phyloP scores from a whole-genome alignment of 2,113 vertebrate genomes.

The Xiphophorus maculatus region DNA sequence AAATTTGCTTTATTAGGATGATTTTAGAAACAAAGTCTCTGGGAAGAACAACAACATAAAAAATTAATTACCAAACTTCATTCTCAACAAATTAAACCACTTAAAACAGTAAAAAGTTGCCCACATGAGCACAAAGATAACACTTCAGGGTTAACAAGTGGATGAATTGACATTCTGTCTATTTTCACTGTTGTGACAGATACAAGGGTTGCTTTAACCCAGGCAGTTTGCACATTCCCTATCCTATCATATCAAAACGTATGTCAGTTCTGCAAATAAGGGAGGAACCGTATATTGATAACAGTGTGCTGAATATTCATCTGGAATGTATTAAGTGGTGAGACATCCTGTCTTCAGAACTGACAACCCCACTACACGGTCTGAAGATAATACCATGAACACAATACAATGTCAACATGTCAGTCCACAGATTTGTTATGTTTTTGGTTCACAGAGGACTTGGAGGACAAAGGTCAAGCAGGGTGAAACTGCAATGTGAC shows the following conservation, averaged over 20 bases:
- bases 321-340: slow-evolving; percentile 21
- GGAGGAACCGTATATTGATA: slow-evolving; percentile 20
- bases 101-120: slow-evolving; percentile 39
- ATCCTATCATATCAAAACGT: slow-evolving; percentile 15
- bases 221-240: slow-evolving; percentile 10
- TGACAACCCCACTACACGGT: slow-evolving; percentile 35
- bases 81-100: slow-evolving; percentile 37
- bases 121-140: slow-evolving; percentile 27
- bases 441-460: slow-evolving; percentile 36
- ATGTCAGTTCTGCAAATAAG: slow-evolving; percentile 1
- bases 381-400: slow-evolving; percentile 41
- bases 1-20: slow-evolving; percentile 68
- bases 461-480: slow-evolving; percentile 32
- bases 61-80: slow-evolving; percentile 17
- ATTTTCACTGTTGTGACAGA: slow-evolving; percentile 42
- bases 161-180: slow-evolving; percentile 61
- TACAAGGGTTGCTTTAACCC: slow-evolving; percentile 22
- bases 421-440: slow-evolving; percentile 27
- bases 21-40: slow-evolving; percentile 49
- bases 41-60: slow-evolving; percentile 29
- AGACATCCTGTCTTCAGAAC: slow-evolving; percentile 48
- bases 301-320: slow-evolving; percentile 27
- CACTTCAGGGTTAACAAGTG: slow-evolving; percentile 44
- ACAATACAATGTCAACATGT: slow-evolving; percentile 65
- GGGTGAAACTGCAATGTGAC: slow-evolving; percentile 7